These are phyloP conservation scores for Stratiolaelaps scimitus DNA, from an alignment of 1,140 invertebrate genomes.

Conservation along the genomic window DNA sequence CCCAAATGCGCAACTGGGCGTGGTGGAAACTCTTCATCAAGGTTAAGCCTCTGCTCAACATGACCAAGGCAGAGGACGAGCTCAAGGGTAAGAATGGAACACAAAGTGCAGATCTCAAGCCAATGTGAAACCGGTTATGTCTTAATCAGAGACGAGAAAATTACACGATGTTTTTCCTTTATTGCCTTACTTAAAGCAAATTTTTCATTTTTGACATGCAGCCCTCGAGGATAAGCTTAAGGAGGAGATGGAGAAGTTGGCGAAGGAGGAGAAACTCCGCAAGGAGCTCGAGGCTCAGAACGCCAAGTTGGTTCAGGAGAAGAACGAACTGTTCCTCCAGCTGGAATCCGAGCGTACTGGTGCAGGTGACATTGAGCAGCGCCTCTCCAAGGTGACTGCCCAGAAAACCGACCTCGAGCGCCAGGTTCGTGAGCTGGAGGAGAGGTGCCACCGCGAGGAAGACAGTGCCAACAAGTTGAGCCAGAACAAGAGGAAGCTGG, in stretches of 20 bases:
- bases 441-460: conserved; percentile 85
- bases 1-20: conserved; percentile 93
- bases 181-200: neutral
- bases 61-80: conserved; percentile 95
- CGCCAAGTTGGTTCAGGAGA: conserved; percentile 75
- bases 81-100: conserved; percentile 51
- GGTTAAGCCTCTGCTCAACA: conserved; percentile 97
- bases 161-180: neutral
- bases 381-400: conserved; percentile 73
- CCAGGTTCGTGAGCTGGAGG: conserved; percentile 88
- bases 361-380: conserved; percentile 77
- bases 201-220: neutral
- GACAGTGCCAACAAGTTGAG: conserved; percentile 80
- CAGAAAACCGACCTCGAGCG: conserved; percentile 94
- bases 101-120: neutral
- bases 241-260: conserved; percentile 82
- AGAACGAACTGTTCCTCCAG: conserved; percentile 70
- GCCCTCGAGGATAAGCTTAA: conserved; percentile 80
- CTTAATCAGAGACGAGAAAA: neutral
- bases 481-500: conserved; percentile 88
- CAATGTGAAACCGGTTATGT: neutral
- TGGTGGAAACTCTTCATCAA: conserved; percentile 99
- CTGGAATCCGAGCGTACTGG: conserved; percentile 82
- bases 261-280: conserved; percentile 83
- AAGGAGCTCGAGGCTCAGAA: conserved; percentile 93